Evolutionary conservation across 92 coral and sea anemone species (phyloP).

Genomic region (Actinostola sp.): DNA sequence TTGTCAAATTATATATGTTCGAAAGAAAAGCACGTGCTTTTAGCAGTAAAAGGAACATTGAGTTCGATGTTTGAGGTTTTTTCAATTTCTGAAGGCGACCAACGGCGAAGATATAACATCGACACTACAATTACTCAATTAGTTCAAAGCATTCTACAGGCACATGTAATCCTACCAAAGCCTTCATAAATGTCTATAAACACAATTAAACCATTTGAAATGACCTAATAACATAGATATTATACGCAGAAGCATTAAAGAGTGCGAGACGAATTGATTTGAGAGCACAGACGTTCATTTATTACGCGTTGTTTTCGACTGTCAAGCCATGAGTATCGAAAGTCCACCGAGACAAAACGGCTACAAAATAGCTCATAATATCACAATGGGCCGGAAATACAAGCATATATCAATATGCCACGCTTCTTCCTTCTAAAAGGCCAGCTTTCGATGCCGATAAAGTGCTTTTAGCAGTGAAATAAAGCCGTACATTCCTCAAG

Average conservation of each 20-base stretch:
- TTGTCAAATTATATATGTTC: too few species aligned
- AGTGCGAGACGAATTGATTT: neutral
- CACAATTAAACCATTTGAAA: neutral
- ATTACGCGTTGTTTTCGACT: neutral
- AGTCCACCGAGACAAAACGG: slow-evolving; percentile 8
- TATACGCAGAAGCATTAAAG: neutral
- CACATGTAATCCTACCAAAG: slow-evolving; percentile 18
- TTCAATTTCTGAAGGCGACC: neutral
- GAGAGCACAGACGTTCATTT: slow-evolving; percentile 5
- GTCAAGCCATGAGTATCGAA: neutral
- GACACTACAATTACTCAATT: neutral
- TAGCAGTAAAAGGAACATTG: too few species aligned
- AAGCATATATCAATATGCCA: neutral
- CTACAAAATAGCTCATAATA: slow-evolving; percentile 5
- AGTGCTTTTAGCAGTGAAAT: neutral
- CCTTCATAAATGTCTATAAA: slow-evolving; percentile 14
- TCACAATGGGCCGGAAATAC: slow-evolving; percentile 34
- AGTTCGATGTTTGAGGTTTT: too few species aligned
- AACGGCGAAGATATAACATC: neutral
- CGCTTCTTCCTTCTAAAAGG: neutral
- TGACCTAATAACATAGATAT: neutral
- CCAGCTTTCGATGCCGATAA: neutral
- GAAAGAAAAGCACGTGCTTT: too few species aligned
- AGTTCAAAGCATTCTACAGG: neutral
- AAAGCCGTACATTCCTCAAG: slow-evolving; percentile 14